Conservation (phyloP, 1,140 invertebrate genomes). For the Pomacea maculata region DNA sequence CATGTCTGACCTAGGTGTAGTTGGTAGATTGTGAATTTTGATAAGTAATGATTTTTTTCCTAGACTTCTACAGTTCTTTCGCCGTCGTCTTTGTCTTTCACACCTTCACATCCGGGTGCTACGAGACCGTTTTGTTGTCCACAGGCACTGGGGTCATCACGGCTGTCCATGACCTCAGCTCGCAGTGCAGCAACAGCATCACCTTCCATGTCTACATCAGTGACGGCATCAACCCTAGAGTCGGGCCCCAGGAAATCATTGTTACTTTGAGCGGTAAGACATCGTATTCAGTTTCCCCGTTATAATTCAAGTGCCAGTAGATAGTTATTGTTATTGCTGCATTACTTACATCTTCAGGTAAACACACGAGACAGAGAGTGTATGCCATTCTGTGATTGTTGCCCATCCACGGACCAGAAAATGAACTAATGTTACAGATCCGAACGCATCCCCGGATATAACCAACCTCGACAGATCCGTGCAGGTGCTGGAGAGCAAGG, state of each 20-base stretch:
- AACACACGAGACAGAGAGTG: background rate
- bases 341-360: background rate
- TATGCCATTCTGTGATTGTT: too few species aligned
- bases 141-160: conserved; percentile 16
- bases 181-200: conserved; percentile 4
- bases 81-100: too few species aligned
- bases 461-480: conserved; percentile 5
- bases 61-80: too few species aligned
- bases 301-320: too few species aligned
- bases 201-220: background rate
- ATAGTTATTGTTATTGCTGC: background rate
- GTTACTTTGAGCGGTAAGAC: background rate
- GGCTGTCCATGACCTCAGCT: conserved; percentile 2
- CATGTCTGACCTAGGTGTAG: background rate
- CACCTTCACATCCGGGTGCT: too few species aligned
- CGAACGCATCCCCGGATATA: background rate
- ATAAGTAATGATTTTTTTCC: too few species aligned
- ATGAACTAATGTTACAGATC: background rate
- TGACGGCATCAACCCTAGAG: background rate
- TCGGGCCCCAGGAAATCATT: background rate
- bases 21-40: too few species aligned
- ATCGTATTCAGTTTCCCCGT: background rate
- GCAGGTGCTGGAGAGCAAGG: background rate
- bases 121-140: too few species aligned
- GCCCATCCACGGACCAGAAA: background rate